Conservation (phyloP, 2,797 vertebrate species). For the Neopelma chrysocephalum region DNA sequence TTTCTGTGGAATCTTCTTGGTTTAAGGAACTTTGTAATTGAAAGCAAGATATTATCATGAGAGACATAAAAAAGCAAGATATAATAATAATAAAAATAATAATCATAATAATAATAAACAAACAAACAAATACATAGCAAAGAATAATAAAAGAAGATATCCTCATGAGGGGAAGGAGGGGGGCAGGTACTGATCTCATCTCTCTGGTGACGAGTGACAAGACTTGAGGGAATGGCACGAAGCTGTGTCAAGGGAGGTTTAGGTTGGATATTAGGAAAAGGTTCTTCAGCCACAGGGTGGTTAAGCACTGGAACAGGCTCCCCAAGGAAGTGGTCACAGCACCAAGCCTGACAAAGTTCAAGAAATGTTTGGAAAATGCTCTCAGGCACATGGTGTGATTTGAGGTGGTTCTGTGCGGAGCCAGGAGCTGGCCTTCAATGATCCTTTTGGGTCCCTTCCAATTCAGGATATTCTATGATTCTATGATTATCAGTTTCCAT, state of each 20-base stretch:
- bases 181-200: neutral
- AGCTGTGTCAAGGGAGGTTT: neutral
- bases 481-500: neutral
- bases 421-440: neutral
- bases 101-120: neutral
- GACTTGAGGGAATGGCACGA: neutral
- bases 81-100: neutral
- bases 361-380: neutral
- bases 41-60: neutral
- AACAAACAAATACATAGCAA: neutral
- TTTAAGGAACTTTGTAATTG: neutral
- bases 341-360: fast-evolving
- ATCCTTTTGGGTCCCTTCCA: neutral
- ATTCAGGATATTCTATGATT: neutral
- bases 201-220: neutral
- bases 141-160: neutral
- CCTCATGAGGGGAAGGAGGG: neutral
- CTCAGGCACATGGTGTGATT: fast-evolving
- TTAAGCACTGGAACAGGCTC: neutral
- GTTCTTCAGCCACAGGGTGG: neutral
- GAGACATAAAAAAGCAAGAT: neutral
- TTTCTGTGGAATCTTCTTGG: neutral
- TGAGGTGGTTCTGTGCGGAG: fast-evolving
- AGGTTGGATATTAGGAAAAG: neutral
- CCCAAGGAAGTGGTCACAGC: neutral